Evolutionary conservation across 2,797 vertebrate species (phyloP).

Genomic region (Oreochromis mossambicus): DNA sequence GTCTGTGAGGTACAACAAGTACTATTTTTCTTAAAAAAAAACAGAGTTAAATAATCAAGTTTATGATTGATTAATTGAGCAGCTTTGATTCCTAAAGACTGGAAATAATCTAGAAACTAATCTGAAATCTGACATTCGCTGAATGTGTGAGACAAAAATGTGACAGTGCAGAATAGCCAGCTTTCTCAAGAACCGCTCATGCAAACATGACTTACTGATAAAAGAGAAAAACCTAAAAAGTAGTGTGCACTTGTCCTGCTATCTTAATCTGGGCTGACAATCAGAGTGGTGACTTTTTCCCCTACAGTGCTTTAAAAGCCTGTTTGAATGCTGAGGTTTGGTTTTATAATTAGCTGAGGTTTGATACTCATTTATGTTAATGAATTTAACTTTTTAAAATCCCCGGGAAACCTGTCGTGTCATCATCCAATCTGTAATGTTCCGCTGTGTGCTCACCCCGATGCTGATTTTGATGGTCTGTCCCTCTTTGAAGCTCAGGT

Average conservation of each 20-base stretch:
- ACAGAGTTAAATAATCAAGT: not conserved
- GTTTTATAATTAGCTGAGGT: not conserved
- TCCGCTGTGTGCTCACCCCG: constrained; percentile 77
- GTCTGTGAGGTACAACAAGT: not conserved
- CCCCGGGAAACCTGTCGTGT: not conserved
- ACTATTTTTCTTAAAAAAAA: not conserved
- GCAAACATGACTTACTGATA: not conserved
- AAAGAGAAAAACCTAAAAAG: not conserved
- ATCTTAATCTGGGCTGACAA: not conserved
- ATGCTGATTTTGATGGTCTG: constrained; percentile 98
- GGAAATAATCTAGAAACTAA: not conserved
- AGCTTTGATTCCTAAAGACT: not conserved
- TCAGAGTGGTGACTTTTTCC: not conserved
- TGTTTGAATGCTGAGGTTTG: not conserved
- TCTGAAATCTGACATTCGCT: not conserved
- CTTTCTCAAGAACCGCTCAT: not conserved
- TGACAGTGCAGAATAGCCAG: not conserved
- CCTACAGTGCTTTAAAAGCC: not conserved
- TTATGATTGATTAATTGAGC: not conserved
- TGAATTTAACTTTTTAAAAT: not conserved
- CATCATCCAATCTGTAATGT: not conserved
- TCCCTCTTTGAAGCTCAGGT: constrained; percentile 96
- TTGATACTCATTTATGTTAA: not conserved
- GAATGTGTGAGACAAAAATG: not conserved
- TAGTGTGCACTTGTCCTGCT: not conserved